phyloP scores from a whole-genome alignment of 2,797 vertebrate species.

The Serranus cabrilla region DNA sequence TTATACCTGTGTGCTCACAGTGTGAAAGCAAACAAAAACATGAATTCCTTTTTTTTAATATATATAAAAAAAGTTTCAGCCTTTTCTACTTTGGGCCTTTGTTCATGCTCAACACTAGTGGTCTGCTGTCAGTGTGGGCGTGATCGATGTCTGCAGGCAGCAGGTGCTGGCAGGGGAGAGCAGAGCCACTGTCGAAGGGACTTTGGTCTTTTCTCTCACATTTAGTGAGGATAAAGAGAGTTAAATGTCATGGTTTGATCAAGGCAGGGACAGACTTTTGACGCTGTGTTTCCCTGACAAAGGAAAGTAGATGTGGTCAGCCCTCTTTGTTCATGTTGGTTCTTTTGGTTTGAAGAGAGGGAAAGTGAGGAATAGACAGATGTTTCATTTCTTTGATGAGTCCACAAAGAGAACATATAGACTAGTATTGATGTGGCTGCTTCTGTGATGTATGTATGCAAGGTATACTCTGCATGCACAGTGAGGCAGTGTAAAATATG shows the following conservation, averaged over 20 bases:
- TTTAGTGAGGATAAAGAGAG: constrained; percentile 50
- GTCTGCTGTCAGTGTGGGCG: constrained; percentile 37
- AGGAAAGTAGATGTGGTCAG: constrained; percentile 28
- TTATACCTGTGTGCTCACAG: too few relatives aligned
- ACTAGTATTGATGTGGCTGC: constrained; percentile 12
- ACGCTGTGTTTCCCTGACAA: constrained; percentile 24
- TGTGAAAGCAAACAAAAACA: background rate
- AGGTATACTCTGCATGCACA: background rate
- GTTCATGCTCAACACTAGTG: constrained; percentile 6
- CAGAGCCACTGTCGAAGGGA: constrained; percentile 27
- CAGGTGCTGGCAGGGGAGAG: constrained; percentile 48
- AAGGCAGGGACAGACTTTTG: constrained; percentile 28
- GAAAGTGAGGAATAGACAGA: constrained; percentile 7
- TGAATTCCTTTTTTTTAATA: constrained; percentile 8
- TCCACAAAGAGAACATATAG: constrained; percentile 18
- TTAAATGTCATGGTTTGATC: constrained; percentile 60
- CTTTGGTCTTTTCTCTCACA: constrained; percentile 60
- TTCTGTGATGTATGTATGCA: constrained; percentile 15
- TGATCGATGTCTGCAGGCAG: constrained; percentile 59
- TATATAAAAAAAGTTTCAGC: background rate
- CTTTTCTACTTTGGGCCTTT: constrained; percentile 14
- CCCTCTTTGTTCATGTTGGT: background rate
- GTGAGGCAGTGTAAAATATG: background rate
- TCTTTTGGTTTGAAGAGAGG: constrained; percentile 17
- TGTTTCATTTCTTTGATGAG: constrained; percentile 32